Conservation (phyloP, 2,888 invertebrate species). For the Stenodema calcarata region DNA sequence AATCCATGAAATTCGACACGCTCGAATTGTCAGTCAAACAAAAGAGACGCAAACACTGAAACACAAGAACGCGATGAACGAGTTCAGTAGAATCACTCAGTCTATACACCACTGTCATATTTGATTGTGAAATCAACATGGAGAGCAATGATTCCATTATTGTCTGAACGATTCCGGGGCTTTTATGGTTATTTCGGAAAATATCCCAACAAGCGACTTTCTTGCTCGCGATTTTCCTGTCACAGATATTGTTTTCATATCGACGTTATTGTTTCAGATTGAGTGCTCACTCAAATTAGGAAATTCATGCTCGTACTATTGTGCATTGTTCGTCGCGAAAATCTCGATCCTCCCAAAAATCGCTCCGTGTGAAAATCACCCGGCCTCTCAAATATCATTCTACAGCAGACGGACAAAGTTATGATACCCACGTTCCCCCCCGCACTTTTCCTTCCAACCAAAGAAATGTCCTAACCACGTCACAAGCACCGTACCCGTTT, state of each 20-base stretch:
- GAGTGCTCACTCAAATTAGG: neutral
- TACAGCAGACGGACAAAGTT: too few species aligned
- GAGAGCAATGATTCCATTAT: neutral
- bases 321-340: too few species aligned
- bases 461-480: too few species aligned
- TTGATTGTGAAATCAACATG: neutral
- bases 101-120: neutral
- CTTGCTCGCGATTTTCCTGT: neutral
- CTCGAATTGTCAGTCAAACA: neutral
- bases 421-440: too few species aligned
- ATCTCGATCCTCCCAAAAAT: too few species aligned
- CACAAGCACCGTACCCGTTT: too few species aligned
- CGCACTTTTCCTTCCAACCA: too few species aligned
- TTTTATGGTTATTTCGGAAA: neutral
- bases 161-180: neutral
- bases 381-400: too few species aligned
- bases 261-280: neutral
- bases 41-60: neutral
- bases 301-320: too few species aligned
- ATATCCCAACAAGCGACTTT: neutral
- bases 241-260: neutral
- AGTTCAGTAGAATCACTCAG: too few species aligned
- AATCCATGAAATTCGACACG: neutral
- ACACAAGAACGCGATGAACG: neutral
- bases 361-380: too few species aligned